Base-by-base conservation (phyloP, 2,113 vertebrate species). In the Willisornis vidua region DNA sequence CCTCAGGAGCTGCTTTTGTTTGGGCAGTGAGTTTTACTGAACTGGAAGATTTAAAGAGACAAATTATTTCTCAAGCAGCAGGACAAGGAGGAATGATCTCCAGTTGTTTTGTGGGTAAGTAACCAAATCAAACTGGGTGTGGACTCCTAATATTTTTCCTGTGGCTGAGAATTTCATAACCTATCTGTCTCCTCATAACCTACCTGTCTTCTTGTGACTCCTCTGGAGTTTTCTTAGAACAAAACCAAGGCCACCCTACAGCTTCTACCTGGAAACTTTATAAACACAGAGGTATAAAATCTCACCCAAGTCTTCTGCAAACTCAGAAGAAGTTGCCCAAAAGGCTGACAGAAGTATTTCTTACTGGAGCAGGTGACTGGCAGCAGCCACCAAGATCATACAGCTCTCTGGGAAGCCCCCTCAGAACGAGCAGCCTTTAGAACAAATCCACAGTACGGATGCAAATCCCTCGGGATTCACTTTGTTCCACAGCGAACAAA, bases 1-100 rank as follows among this genome's bases (percentile, higher is more conserved):
- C 54, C 90, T 90, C 66, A 58, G 81, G 6, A 93, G 29, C 61
- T 87, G 57, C 90, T 94, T 85, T 76, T 72, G 89, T 94, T 95
- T 96, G 78, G 37, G 37, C 93, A 77, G 10, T 55, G 35, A 61
- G 37, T 75, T 89, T 86, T 77, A 88, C 52, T 87, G 65, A 95
- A 81, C 37, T 7, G 3, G 65, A 87, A 90, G 71, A 92, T 54
- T 79, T 62, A 77, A 75, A 55, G 52, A 94, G 68, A 75, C 7
- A 90, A 77, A 72, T 71, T 73, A 37, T 74, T 91, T 73, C 85
- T 78, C 72, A 54, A 90, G 75, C 63, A 94, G 72, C 71, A 87
- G 63, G 57, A 87, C 10, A 67, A 59, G 35, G 52, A 95, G n/a
- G 58, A 77, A 35, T 5, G 13, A 61, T 76, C 72, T 91, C 41